phyloP scores from a whole-genome alignment of 2,888 invertebrate species.

The Dione vanillae region DNA sequence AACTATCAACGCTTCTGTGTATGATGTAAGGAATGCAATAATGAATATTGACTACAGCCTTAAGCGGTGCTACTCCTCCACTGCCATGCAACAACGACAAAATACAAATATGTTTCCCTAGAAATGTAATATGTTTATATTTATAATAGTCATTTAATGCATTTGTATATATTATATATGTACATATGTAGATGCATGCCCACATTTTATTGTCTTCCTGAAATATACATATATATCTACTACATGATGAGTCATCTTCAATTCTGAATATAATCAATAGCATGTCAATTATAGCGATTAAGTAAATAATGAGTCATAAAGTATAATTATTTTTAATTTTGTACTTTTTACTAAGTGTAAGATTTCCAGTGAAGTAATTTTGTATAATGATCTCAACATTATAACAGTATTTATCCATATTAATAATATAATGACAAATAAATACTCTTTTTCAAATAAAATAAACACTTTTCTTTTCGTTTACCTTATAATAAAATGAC shows the following conservation, averaged over 20 bases:
- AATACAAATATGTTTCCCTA: constrained; percentile 62
- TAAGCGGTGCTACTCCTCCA: constrained; percentile 66
- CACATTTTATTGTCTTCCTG: background rate
- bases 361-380: background rate
- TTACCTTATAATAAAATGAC: constrained; percentile 33
- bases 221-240: no score
- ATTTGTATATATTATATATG: background rate
- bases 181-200: background rate
- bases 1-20: constrained; percentile 63
- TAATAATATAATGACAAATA: background rate
- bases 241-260: background rate
- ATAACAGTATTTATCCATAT: background rate
- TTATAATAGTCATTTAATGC: no score
- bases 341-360: background rate
- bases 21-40: constrained; percentile 71
- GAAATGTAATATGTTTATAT: no score
- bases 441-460: constrained; percentile 1
- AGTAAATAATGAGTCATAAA: background rate
- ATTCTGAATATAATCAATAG: background rate
- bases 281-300: constrained; percentile 3
- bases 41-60: constrained; percentile 73
- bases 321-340: background rate
- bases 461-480: constrained; percentile 13
- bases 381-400: constrained; percentile 22
- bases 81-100: constrained; percentile 59